A percentile compares a stretch with the other conserved stretches of the same genome.
Conservation (phyloP, 2,797 vertebrate species). For the Melanotaenia pygmaea region DNA sequence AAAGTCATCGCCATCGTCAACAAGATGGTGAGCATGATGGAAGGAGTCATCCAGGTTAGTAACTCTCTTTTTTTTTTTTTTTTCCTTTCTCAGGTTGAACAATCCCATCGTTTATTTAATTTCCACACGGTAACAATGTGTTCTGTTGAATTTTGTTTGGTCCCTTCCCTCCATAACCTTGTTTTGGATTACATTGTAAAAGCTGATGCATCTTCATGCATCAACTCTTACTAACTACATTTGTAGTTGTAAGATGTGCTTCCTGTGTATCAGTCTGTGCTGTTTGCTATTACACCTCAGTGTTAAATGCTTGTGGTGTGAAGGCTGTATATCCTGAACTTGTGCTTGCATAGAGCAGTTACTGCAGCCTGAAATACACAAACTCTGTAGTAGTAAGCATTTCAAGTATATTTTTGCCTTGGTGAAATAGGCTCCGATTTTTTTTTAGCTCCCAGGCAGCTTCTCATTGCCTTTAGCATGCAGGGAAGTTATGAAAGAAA, state of each 20-base stretch:
- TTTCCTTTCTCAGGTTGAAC: not conserved
- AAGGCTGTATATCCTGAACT: constrained; percentile 12
- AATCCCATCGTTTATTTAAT: not conserved
- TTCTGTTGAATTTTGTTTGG: constrained; percentile 10
- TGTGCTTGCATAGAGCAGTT: not conserved
- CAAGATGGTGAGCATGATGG: constrained; percentile 99
- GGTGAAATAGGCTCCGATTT: constrained; percentile 23
- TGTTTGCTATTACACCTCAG: constrained; percentile 2
- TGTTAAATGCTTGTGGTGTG: constrained; percentile 21
- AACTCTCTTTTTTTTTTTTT: not conserved
- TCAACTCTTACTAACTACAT: constrained; percentile 52
- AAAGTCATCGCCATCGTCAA: constrained; percentile 96
- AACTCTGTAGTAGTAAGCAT: not conserved
- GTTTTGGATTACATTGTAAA: constrained; percentile 1
- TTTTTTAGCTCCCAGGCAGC: constrained; percentile 25
- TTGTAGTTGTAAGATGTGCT: constrained; percentile 45
- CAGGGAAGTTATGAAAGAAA: constrained; percentile 27
- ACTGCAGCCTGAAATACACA: not conserved
- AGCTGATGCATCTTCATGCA: not conserved
- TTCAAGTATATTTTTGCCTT: not conserved
- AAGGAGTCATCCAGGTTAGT: constrained; percentile 98
- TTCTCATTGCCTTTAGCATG: constrained; percentile 19
- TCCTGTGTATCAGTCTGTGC: constrained; percentile 10
- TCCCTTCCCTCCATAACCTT: not conserved
- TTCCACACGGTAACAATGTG: constrained; percentile 1